Conservation (phyloP, 2,797 vertebrate genomes). For the Catharus ustulatus region DNA sequence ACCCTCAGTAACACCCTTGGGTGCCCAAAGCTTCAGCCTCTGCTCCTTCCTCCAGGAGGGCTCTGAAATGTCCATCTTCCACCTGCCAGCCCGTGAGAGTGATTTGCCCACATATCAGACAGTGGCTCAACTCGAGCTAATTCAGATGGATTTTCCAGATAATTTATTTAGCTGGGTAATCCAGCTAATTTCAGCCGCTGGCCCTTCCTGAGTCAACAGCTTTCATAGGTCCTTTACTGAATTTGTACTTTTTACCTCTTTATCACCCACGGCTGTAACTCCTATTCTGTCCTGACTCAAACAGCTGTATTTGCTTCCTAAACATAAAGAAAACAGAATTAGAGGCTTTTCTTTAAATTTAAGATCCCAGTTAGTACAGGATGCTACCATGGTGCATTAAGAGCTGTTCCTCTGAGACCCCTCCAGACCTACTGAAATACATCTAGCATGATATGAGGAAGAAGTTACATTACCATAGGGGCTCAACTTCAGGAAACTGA, state of each 20-base stretch:
- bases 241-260: not conserved
- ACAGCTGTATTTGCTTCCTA: not conserved
- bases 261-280: not conserved
- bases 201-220: not conserved
- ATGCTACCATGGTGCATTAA: not conserved
- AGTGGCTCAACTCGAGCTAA: not conserved
- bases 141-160: not conserved
- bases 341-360: slow-evolving; percentile 1
- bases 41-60: rapidly evolving
- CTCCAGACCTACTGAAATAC: slow-evolving; percentile 7
- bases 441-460: not conserved
- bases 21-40: not conserved
- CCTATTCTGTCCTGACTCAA: not conserved
- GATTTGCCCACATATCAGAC: not conserved
- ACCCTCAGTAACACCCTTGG: rapidly evolving
- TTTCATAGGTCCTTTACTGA: not conserved
- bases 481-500: not conserved
- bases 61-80: not conserved
- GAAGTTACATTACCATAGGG: not conserved
- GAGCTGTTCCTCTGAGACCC: not conserved
- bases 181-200: not conserved
- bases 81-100: not conserved
- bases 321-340: slow-evolving; percentile 3
- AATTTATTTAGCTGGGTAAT: not conserved
- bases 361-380: not conserved